Evolutionary conservation across 2,888 invertebrate species (phyloP).

Genomic region (Phanerotoma sp.): DNA sequence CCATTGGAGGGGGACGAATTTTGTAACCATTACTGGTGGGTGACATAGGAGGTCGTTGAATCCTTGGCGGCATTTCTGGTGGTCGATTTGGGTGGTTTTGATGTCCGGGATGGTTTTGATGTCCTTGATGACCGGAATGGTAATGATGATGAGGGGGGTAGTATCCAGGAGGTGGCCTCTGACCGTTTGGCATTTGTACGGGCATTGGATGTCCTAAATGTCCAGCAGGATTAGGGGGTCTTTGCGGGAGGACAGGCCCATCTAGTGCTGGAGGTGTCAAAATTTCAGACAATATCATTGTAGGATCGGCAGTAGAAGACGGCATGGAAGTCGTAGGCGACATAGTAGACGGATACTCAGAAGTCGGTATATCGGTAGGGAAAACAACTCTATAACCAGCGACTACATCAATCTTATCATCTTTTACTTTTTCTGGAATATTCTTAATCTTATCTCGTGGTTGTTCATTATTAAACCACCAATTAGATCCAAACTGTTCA

Average conservation of each 20-base stretch:
- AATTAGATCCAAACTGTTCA: slow-evolving; percentile 10
- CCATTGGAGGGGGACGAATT: slow-evolving; percentile 39
- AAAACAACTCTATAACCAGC: slow-evolving; percentile 19
- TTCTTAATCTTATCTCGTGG: slow-evolving; percentile 18
- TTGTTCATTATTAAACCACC: slow-evolving; percentile 23
- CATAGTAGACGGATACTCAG: slow-evolving; percentile 30
- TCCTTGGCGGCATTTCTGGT: slow-evolving; percentile 34
- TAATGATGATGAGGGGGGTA: slow-evolving; percentile 18
- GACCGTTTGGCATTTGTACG: too few species aligned
- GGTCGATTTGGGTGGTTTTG: slow-evolving; percentile 36
- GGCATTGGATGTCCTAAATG: too few species aligned
- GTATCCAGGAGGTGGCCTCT: slow-evolving; percentile 43
- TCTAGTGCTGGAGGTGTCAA: slow-evolving; percentile 49
- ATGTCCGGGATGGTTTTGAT: slow-evolving; percentile 15
- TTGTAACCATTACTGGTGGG: slow-evolving; percentile 31
- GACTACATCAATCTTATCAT: slow-evolving; percentile 19
- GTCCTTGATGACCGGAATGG: too few species aligned
- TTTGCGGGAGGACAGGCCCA: too few species aligned
- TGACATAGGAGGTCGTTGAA: slow-evolving; percentile 29
- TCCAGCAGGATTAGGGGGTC: slow-evolving; percentile 27
- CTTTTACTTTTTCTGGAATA: slow-evolving; percentile 14
- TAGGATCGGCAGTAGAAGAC: slow-evolving; percentile 20
- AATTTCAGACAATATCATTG: slow-evolving; percentile 46
- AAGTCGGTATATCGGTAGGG: slow-evolving; percentile 19
- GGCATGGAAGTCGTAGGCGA: slow-evolving; percentile 23